Conservation (phyloP, 2,797 vertebrate genomes). For the Lepus townsendii region DNA sequence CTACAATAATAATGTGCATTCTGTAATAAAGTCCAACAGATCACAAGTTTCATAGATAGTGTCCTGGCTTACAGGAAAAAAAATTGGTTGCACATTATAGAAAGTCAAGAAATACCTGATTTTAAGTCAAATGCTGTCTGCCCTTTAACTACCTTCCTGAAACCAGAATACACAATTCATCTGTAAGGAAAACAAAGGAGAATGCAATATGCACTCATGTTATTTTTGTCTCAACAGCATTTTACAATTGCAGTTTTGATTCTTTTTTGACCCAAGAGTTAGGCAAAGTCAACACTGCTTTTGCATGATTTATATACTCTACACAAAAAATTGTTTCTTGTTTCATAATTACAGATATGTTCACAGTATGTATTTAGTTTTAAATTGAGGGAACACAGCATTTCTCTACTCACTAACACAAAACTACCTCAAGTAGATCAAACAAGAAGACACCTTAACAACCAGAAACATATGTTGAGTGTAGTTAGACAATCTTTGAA, state of each 20-base stretch:
- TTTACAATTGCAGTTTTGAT: constrained; percentile 44
- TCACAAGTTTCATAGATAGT: neutral
- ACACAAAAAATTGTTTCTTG: constrained; percentile 15
- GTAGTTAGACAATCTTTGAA: constrained; percentile 14
- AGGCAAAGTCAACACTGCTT: neutral
- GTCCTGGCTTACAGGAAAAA: constrained; percentile 10
- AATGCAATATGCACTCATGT: neutral
- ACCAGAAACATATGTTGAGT: constrained; percentile 12
- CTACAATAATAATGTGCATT: neutral
- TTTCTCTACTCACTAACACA: constrained; percentile 58
- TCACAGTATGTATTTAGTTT: constrained; percentile 46
- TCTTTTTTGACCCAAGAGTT: constrained; percentile 36
- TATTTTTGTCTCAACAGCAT: neutral
- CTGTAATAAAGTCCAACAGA: constrained; percentile 29
- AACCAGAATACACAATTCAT: constrained; percentile 37
- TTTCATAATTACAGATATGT: constrained; percentile 33
- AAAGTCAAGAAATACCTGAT: constrained; percentile 18
- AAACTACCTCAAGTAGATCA: neutral
- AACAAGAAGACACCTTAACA: neutral
- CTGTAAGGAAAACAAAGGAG: neutral
- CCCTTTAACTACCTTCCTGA: constrained; percentile 48
- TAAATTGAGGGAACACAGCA: neutral
- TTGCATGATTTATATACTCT: constrained; percentile 13
- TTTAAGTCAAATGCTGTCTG: neutral
- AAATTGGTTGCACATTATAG: neutral